Conservation (phyloP, 1,140 invertebrate species). For the Ectropis grisescens region DNA sequence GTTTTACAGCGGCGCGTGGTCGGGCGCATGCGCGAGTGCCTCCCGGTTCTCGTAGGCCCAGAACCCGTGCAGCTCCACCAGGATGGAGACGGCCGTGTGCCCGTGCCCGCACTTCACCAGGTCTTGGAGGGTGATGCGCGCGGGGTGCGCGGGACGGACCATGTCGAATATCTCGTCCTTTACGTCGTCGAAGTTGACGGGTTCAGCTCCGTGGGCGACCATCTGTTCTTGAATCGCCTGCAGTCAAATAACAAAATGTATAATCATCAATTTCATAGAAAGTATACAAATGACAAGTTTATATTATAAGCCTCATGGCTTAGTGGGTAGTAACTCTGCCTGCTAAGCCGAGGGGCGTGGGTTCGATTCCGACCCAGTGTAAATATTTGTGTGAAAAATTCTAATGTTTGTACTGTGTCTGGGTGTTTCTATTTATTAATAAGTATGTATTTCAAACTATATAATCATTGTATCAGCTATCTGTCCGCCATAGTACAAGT, state of each 20-base stretch:
- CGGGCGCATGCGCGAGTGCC: constrained; percentile 75
- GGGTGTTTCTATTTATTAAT: no score
- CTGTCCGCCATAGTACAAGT: no score
- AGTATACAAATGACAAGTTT: background rate
- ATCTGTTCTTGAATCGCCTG: constrained; percentile 93
- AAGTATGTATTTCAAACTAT: no score
- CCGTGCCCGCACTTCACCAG: constrained; percentile 88
- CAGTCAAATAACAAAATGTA: background rate
- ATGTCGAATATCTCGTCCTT: constrained; percentile 99
- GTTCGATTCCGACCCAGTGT: no score
- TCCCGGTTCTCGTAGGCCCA: constrained; percentile 96
- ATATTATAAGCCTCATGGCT: no score
- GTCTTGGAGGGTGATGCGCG: constrained; percentile 90
- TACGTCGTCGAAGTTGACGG: constrained; percentile 93
- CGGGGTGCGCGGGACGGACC: constrained; percentile 90
- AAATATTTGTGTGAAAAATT: no score
- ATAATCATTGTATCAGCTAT: no score
- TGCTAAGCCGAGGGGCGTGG: no score
- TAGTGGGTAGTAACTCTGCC: no score
- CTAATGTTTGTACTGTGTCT: no score
- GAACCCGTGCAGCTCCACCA: constrained; percentile 97
- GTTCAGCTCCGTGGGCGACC: constrained; percentile 85
- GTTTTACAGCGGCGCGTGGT: no score
- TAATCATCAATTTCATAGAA: background rate
- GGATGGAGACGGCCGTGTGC: constrained; percentile 92